Percentiles rank a stretch among this genome's conserved stretches.
Conservation (phyloP, 2,888 invertebrate species). For the Agelastica alni region DNA sequence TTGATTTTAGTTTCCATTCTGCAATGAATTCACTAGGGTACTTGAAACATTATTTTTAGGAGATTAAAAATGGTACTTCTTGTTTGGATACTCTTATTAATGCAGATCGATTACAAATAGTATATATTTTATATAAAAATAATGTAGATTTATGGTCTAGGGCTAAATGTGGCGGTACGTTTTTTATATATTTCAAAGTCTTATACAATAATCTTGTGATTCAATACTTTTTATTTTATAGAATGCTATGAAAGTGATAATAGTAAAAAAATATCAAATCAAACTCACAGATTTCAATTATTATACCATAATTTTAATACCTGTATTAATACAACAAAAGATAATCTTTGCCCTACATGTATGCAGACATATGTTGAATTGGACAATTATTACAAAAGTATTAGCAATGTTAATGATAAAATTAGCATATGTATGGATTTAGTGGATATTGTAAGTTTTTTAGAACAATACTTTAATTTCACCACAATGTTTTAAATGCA, state of each 20-base stretch:
- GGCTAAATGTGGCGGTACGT: constrained; percentile 66
- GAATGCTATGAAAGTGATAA: constrained; percentile 63
- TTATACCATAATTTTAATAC: constrained; percentile 57
- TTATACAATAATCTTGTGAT: not conserved
- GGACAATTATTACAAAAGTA: constrained; percentile 63
- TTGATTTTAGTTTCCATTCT: no score
- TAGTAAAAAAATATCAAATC: constrained; percentile 56
- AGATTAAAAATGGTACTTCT: constrained; percentile 55
- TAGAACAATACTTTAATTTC: no score
- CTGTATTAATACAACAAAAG: constrained; percentile 53
- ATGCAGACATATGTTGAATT: constrained; percentile 60
- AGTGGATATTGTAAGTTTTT: constrained; percentile 63
- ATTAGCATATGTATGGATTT: constrained; percentile 70
- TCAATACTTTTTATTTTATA: no score
- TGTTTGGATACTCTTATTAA: constrained; percentile 65
- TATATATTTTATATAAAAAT: constrained; percentile 62
- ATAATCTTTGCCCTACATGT: constrained; percentile 62
- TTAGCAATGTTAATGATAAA: constrained; percentile 63
- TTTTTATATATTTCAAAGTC: constrained; percentile 1
- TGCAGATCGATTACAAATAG: constrained; percentile 66
- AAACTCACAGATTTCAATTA: constrained; percentile 59
- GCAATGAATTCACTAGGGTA: no score
- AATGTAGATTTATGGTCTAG: constrained; percentile 63
- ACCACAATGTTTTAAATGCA: constrained; percentile 1
- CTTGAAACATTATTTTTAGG: no score